A percentile compares a stretch with the other conserved stretches of the same genome.
These are phyloP conservation scores for Theonella swinhoei DNA, from an alignment of 37 sponge, comb jelly and placozoan species.

Conservation along the genomic window DNA sequence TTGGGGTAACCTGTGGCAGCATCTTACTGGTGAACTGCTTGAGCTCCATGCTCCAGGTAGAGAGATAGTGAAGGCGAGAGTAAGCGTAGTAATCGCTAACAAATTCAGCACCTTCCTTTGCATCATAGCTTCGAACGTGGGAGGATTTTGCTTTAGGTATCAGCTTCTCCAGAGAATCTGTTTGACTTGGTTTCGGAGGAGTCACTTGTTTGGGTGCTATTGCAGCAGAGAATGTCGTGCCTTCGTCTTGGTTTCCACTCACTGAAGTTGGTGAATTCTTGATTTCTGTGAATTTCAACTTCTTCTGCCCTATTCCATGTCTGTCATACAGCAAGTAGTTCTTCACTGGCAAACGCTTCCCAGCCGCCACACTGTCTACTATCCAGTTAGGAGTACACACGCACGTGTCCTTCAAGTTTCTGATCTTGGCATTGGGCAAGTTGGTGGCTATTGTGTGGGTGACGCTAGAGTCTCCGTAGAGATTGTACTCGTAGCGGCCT, in stretches of 20 bases:
- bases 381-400: slow-evolving; percentile 69
- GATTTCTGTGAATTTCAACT: slow-evolving; percentile 32
- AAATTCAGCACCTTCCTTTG: slow-evolving; percentile 45
- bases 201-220: background rate
- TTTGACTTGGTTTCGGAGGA: background rate
- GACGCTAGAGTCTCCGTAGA: slow-evolving; percentile 52
- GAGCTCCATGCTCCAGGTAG: slow-evolving; percentile 88
- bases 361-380: slow-evolving; percentile 73
- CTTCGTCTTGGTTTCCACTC: too few relatives aligned
- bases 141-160: background rate
- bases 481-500: slow-evolving; percentile 71
- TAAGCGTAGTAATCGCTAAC: slow-evolving; percentile 84
- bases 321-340: slow-evolving; percentile 53
- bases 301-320: slow-evolving; percentile 37
- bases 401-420: slow-evolving; percentile 20
- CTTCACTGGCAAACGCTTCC: slow-evolving; percentile 28
- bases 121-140: background rate
- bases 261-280: too few relatives aligned
- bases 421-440: slow-evolving; percentile 85
- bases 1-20: slow-evolving; percentile 18
- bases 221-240: background rate
- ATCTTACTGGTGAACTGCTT: slow-evolving; percentile 60
- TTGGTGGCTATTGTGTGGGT: slow-evolving; percentile 89
- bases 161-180: background rate
- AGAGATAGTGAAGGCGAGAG: slow-evolving; percentile 90